A percentile compares a stretch with the other conserved stretches of the same genome.
phyloP scores from a whole-genome alignment of 2,888 invertebrate genomes.

The Phrixothrix hirtus region DNA sequence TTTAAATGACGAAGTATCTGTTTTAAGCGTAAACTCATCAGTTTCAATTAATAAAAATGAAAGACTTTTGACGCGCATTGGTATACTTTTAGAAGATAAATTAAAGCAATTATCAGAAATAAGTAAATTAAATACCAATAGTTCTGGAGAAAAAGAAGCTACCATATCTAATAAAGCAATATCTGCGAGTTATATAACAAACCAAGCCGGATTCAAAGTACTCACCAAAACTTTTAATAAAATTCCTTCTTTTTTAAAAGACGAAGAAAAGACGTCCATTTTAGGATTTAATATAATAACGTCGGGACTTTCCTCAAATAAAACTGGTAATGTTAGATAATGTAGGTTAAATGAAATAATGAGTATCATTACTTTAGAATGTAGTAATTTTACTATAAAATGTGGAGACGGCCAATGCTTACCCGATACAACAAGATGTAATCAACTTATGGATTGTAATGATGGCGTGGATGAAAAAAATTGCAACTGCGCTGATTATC shows the following conservation, averaged over 20 bases:
- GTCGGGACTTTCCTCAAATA: slow-evolving; percentile 42
- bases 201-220: slow-evolving; percentile 68
- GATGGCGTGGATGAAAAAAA: slow-evolving; percentile 72
- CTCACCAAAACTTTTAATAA: slow-evolving; percentile 69
- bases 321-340: slow-evolving; percentile 14
- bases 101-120: slow-evolving; percentile 62
- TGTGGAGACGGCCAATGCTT: slow-evolving; percentile 70
- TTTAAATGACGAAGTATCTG: slow-evolving; percentile 28
- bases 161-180: slow-evolving; percentile 66
- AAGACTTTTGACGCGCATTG: slow-evolving; percentile 11
- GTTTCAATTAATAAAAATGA: slow-evolving; percentile 32
- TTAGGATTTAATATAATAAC: slow-evolving; percentile 34
- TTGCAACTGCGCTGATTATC: slow-evolving; percentile 76
- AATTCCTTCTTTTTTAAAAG: slow-evolving; percentile 56
- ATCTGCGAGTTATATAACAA: slow-evolving; percentile 63
- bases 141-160: slow-evolving; percentile 58
- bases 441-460: slow-evolving; percentile 70
- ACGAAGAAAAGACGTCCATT: slow-evolving; percentile 35
- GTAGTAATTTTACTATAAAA: slow-evolving; percentile 60
- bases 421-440: slow-evolving; percentile 68
- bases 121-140: slow-evolving; percentile 62
- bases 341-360: neutral
- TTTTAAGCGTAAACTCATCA: slow-evolving; percentile 40
- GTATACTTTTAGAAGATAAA: slow-evolving; percentile 45
- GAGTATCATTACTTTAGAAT: slow-evolving; percentile 48